phyloP scores from a whole-genome alignment of 1,140 invertebrate species.

The Drosophila subobscura region DNA sequence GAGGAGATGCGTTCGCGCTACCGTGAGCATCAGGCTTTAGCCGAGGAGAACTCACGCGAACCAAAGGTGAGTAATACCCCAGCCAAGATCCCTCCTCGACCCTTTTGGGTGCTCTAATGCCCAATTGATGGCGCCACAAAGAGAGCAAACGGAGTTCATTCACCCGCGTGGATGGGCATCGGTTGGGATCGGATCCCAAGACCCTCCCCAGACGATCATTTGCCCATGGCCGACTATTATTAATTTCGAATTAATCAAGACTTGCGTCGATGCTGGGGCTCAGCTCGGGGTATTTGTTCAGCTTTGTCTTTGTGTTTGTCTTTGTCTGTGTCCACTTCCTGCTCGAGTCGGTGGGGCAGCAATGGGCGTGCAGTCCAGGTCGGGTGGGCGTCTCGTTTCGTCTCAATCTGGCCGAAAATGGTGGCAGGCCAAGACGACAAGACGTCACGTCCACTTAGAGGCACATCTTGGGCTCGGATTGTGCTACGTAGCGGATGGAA shows the following conservation, averaged over 20 bases:
- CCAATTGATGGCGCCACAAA: constrained; percentile 59
- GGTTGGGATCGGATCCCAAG: constrained; percentile 1
- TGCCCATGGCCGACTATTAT: constrained; percentile 71
- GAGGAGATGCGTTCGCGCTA: constrained; percentile 82
- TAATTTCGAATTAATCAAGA: constrained; percentile 78
- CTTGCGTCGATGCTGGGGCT: constrained; percentile 28
- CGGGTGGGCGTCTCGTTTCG: constrained; percentile 46
- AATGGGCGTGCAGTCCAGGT: constrained; percentile 6
- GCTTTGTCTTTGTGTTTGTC: constrained; percentile 17
- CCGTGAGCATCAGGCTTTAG: constrained; percentile 66
- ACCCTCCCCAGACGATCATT: constrained; percentile 23
- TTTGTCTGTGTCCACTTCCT: constrained; percentile 54
- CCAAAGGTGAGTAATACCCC: constrained; percentile 71
- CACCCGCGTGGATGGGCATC: constrained; percentile 29
- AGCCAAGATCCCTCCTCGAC: constrained; percentile 3
- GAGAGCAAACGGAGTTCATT: constrained; percentile 37
- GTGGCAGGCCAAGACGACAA: constrained; percentile 50
- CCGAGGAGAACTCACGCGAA: constrained; percentile 72
- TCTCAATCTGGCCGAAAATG: constrained; percentile 56
- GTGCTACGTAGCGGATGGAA: neutral
- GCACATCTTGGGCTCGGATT: constrained; percentile 14
- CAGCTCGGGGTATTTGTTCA: constrained; percentile 28
- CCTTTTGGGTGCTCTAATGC: constrained; percentile 47
- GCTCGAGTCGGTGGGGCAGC: constrained; percentile 19
- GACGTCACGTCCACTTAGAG: constrained; percentile 58